A percentile compares a stretch with the other conserved stretches of the same genome.
phyloP scores from a whole-genome alignment of 2,113 vertebrate species.

The Centropus bengalensis region DNA sequence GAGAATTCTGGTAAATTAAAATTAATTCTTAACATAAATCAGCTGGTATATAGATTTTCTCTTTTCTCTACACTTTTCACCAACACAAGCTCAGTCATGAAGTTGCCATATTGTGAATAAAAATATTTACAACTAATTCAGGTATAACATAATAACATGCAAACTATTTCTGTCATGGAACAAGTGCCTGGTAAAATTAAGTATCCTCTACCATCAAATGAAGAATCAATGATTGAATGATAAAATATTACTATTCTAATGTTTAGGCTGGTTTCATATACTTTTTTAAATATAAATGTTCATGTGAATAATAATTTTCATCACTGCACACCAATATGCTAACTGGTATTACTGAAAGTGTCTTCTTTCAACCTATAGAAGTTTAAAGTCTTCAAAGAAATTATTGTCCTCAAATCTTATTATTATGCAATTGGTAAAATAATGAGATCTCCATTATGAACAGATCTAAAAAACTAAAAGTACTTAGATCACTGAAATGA shows the following conservation, averaged over 20 bases:
- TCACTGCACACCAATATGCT: neutral
- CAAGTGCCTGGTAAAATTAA: neutral
- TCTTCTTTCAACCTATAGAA: neutral
- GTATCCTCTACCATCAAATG: neutral
- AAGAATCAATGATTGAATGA: neutral
- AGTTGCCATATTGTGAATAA: neutral
- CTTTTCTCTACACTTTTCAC: neutral
- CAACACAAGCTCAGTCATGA: neutral
- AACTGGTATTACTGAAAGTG: neutral
- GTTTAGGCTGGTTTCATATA: neutral
- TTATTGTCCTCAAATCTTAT: neutral
- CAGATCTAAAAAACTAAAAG: neutral
- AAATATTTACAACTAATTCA: neutral
- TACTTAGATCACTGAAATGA: neutral
- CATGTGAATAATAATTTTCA: neutral
- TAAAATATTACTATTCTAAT: neutral
- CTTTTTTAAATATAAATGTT: neutral
- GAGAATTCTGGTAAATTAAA: neutral
- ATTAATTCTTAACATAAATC: neutral
- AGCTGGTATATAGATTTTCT: neutral
- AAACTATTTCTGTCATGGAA: neutral
- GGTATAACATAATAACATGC: neutral
- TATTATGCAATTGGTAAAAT: neutral
- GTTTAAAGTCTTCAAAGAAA: neutral
- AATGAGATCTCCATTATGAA: neutral